Evolutionary conservation across 2,797 vertebrate genomes (phyloP), one percentile per base, ranked within the genome.

Genomic region (Tangara arthus): DNA sequence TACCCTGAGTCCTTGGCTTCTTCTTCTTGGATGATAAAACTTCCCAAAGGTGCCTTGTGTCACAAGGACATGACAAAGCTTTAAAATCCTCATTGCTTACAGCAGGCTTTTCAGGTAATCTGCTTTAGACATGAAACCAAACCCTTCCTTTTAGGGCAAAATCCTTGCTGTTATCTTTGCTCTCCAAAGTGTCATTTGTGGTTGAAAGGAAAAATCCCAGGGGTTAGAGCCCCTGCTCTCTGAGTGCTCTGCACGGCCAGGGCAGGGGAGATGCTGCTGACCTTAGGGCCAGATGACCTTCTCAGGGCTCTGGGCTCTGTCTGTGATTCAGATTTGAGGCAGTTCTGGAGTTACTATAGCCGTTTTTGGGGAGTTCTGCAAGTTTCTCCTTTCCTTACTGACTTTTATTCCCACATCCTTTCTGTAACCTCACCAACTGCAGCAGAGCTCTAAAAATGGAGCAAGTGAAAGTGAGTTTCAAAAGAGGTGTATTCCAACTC

Each of bases 31-130:
- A 35, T 84, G 81, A 35, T 75, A 34, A 75, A 87, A 73, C 26
- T 80, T 92, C 68, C 86, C 42, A 17, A 82, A 85, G 57, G 64
- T 85, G 66, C 28, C 41, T 76, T 18, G 8, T 68, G 39, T 55
- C 61, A 78, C 35, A 57, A 24, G 78, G 44, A 19, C 17, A 23
- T 64, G 73, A 70, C 59, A 24, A 26, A 72, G 47, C 80, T 84
- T 76, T 95, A 15, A 83, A 65, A 69, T 79, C 66, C 90, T 88
- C 65, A 7, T 6, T 93, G 75, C 92, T 93, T 87, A 82, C 87
- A 56, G 69, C 53, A 83, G 70, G 57, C n/a, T 93, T 83, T 78
- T 55, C 80, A 76, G 59, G 76, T 80, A 66, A 69, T 91, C 86
- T 76, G 53, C 72, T 83, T 75, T 63, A 73, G 50, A 78, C 34